A percentile compares a stretch with the other conserved stretches of the same genome.
These are phyloP conservation scores for Bombus confusus DNA, from an alignment of 1,140 invertebrate species.

Conservation along the genomic window DNA sequence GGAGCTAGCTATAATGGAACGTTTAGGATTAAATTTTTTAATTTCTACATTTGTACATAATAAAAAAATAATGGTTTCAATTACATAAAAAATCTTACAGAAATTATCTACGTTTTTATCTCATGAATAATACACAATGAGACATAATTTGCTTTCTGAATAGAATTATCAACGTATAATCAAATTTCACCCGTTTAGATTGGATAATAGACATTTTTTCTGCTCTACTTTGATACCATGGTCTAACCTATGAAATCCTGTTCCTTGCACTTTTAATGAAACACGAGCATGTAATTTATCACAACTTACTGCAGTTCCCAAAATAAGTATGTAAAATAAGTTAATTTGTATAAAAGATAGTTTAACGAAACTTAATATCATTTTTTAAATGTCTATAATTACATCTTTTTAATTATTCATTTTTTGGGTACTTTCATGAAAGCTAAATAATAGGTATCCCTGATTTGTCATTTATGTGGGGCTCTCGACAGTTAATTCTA, in stretches of 20 bases:
- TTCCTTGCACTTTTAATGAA: conserved; percentile 61
- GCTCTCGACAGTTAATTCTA: no score
- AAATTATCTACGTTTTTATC: not conserved
- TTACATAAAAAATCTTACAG: not conserved
- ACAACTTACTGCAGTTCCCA: not conserved
- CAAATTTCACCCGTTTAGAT: not conserved
- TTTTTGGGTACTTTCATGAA: no score
- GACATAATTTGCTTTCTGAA: not conserved
- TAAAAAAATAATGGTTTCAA: not conserved
- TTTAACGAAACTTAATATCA: not conserved
- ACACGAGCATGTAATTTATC: conserved; percentile 17
- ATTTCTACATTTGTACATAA: not conserved
- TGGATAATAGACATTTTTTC: not conserved
- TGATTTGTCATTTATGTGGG: no score
- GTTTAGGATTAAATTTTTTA: not conserved
- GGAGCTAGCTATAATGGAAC: not conserved
- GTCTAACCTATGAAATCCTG: conserved; percentile 78
- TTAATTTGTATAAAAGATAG: not conserved
- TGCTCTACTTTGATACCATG: conserved; percentile 15
- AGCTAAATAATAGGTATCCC: no score
- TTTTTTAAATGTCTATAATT: conserved; percentile 2
- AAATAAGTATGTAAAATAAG: conserved; percentile 7
- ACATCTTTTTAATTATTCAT: not conserved
- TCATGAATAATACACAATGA: not conserved
- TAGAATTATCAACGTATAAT: not conserved